These are phyloP conservation scores for Artibeus jamaicensis DNA, from an alignment of 2,797 vertebrate genomes.

Conservation along the genomic window DNA sequence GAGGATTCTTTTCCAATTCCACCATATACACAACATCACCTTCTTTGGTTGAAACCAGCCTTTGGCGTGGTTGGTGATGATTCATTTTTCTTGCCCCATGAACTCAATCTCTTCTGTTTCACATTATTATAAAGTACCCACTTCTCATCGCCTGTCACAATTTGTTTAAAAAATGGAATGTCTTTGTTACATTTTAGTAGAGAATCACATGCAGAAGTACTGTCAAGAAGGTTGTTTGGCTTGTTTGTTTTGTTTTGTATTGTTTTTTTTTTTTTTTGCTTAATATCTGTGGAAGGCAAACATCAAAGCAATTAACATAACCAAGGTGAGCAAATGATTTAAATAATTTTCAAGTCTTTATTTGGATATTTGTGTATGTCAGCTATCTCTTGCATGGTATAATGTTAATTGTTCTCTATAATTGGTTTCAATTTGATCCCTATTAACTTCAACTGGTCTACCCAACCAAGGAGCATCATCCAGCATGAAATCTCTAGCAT, in stretches of 20 bases:
- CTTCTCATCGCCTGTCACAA: background rate
- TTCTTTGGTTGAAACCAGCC: background rate
- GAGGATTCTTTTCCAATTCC: background rate
- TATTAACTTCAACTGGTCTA: no score
- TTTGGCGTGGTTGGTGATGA: background rate
- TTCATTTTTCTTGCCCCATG: background rate
- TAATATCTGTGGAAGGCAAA: background rate
- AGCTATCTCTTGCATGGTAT: background rate
- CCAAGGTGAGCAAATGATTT: background rate
- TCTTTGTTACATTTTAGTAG: background rate
- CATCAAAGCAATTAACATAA: background rate
- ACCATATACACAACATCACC: background rate
- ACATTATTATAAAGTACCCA: background rate
- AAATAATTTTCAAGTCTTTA: background rate
- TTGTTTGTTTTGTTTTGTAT: no score
- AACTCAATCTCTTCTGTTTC: background rate
- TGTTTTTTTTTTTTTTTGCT: background rate
- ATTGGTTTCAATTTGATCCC: no score
- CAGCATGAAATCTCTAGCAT: no score
- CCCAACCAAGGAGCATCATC: no score
- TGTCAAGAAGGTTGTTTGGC: no score
- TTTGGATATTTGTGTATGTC: background rate
- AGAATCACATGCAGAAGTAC: background rate
- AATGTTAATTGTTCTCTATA: no score
- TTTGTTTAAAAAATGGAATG: background rate